Evolutionary conservation across 1,140 invertebrate genomes (phyloP).

Genomic region (Drosophila leontia): DNA sequence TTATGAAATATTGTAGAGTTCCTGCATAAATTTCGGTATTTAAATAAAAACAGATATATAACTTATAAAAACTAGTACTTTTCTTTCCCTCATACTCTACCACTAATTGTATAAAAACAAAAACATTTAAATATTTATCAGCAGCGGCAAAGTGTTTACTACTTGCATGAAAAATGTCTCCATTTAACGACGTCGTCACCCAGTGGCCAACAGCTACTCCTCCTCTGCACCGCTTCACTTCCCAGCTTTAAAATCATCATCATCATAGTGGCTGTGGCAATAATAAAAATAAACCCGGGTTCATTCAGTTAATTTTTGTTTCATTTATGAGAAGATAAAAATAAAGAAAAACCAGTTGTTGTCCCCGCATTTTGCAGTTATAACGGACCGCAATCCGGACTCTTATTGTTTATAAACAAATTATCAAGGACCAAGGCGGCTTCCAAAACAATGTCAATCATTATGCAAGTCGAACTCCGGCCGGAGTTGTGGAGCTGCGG

Average conservation of each 20-base stretch:
- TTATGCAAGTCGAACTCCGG: slow-evolving; percentile 69
- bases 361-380: slow-evolving; percentile 65
- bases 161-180: slow-evolving; percentile 9
- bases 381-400: slow-evolving; percentile 62
- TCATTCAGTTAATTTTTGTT: slow-evolving; percentile 46
- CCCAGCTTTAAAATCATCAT: not conserved
- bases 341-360: slow-evolving; percentile 69
- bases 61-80: not conserved
- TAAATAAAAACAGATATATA: not conserved
- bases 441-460: slow-evolving; percentile 70
- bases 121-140: slow-evolving; percentile 20
- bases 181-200: slow-evolving; percentile 1
- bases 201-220: not conserved
- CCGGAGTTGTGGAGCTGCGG: slow-evolving; percentile 4
- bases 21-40: not conserved
- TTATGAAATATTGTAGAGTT: not conserved
- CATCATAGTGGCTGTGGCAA: slow-evolving; percentile 6
- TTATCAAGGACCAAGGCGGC: slow-evolving; percentile 52
- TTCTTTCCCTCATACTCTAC: not conserved
- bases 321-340: slow-evolving; percentile 36
- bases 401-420: slow-evolving; percentile 78
- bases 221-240: not conserved
- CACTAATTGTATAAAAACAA: slow-evolving; percentile 2
- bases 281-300: slow-evolving; percentile 18
- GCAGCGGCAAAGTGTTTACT: slow-evolving; percentile 12